Base-by-base conservation (phyloP, 1,140 invertebrate species). In the Phocides pigmalion region DNA sequence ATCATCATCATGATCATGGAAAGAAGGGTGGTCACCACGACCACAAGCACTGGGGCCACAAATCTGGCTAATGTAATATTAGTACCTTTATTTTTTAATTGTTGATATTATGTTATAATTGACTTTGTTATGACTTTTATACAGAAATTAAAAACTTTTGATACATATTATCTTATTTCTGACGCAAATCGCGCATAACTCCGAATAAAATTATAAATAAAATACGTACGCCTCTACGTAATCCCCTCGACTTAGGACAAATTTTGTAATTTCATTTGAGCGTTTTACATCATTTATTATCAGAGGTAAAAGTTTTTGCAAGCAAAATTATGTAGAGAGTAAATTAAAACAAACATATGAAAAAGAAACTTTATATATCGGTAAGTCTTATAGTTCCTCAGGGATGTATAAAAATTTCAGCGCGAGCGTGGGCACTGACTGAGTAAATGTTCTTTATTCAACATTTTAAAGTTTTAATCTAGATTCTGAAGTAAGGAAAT, bases 1-100 rank as follows among this genome's bases (percentile, higher is more conserved):
- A 94, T 25, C 92, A 94, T 70, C 93, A 94, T 58, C 87, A 92
- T 17, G 92, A 94, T 54, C 93, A 94, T 77, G 94, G 93, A 64
- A 94, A 94, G 87, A 94, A 95, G 76, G 85, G 85, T 16, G 84
- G 82, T 20, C 93, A 94, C 72, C 90, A 92, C 20, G 74, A 90
- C 68, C 87, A 91, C 72, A 90, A 93, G 81, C 90, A 92, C 62
- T 92, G 93, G 72, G 93, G 93, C 16, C 91, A 88, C 64, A 93
- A 93, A 11, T 91, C 91, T 56, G 91, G 92, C 22, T 92, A 93
- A 69, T 90, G 86, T 95, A 94, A 71, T 22, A 15, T 53, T 54
- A 51, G 53, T 62, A 71, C 54, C 62, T 50, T 32, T 47, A 64
- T 44, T 70, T 75, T 70, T 76, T 80, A 74, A 50, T 73, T 79